Base-by-base conservation (phyloP, 92 coral and sea anemone species). In the Nematostella vectensis region DNA sequence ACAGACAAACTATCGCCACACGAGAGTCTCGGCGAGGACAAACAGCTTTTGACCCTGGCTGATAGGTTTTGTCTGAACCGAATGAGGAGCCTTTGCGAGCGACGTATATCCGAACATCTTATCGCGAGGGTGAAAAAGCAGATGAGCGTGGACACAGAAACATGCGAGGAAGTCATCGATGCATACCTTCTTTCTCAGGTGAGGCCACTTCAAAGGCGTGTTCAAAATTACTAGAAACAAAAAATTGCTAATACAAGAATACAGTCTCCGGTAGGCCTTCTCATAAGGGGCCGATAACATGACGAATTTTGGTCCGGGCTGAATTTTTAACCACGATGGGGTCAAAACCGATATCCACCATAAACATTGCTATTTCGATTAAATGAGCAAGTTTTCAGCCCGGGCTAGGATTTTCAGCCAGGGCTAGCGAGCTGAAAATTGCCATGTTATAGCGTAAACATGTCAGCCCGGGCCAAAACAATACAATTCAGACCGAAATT, bases 41-140 rank as follows among this genome's bases (percentile, higher is more conserved):
- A 66, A 29, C 94, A 86, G 44, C 78, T 86, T 3, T 59, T 86
- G 31, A 76, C 82, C 10, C 52, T 86, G 2, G 89, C 91, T 8
- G 96, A 86, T 48, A 82, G 81, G 42, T 86, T 81, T 22, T 82
- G 85, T 27, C 78, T 82, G 4, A 67, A 75, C 11, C 75, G 88
- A 37, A 69, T 86, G 23, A 69, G 87, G 15, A 57, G 85, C 16
- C 65, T 86, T 26, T 82, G 91, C 54, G 96, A 86, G 48, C 69
- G 45, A 22, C 61, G 67, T 39, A 72, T 86, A 54, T 61, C 69
- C 1, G 60, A 77, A 4, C 25, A 48, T 33, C 55, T 80, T 18
- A 57, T 29, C 31, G 37, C 61, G 13, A 82, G 69, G 50, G 57
- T 80, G 1, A 75, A 37, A 51, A 63, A 68, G 50, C 68, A 63